Evolutionary conservation across 1,140 invertebrate species (phyloP).

Genomic region (Bombus waltoni): DNA sequence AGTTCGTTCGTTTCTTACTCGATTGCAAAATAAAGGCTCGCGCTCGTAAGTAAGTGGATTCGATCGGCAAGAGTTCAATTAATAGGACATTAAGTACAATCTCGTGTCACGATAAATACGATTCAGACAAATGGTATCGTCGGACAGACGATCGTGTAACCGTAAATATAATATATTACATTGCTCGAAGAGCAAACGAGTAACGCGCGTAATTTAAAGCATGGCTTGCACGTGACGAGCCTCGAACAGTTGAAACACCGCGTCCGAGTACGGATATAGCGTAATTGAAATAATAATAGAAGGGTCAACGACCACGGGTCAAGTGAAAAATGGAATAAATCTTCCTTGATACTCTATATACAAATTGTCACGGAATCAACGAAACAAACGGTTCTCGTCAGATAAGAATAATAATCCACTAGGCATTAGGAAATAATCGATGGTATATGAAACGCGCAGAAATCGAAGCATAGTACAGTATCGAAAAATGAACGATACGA

Average conservation of each 20-base stretch:
- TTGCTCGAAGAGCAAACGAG: neutral
- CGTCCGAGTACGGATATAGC: neutral
- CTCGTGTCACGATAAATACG: neutral
- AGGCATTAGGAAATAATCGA: neutral
- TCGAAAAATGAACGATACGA: neutral
- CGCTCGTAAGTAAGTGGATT: too few relatives aligned
- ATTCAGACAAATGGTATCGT: neutral
- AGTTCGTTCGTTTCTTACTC: too few relatives aligned
- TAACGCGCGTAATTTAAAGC: neutral
- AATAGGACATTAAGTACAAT: fast-evolving
- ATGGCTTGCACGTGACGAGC: neutral
- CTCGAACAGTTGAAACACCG: neutral
- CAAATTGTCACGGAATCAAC: neutral
- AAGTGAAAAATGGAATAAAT: neutral
- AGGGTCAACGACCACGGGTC: neutral
- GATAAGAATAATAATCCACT: neutral
- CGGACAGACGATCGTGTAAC: neutral
- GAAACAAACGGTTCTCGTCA: neutral
- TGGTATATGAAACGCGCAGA: neutral
- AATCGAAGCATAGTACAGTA: neutral
- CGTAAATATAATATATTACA: neutral
- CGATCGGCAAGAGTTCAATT: too few relatives aligned
- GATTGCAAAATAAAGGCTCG: too few relatives aligned
- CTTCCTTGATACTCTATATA: too few relatives aligned
- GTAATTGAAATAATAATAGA: constrained; percentile 7